Base-by-base conservation (phyloP, 2,888 invertebrate species). In the Hemistola chrysoprasaria region DNA sequence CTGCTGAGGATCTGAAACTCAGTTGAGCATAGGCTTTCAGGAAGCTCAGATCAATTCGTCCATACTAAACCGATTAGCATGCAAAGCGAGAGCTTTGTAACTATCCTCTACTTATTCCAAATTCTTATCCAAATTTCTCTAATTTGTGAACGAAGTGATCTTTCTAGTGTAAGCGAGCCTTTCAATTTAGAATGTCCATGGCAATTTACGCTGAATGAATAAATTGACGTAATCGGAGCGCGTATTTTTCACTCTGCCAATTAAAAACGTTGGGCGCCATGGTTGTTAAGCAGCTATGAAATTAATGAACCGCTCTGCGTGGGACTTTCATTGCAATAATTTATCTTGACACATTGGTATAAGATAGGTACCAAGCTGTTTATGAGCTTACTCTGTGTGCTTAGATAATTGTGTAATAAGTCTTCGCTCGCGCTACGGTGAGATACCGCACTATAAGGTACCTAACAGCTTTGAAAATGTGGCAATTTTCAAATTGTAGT, bases 241-340 rank as follows among this genome's bases (percentile, higher is more conserved):
- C 59, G 62, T 51, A 82, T 86, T 85, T 83, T 85, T 86, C 85
- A 84, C 68, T 65, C 66, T 67, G 76, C 84, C 86, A 86, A 86
- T 86, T 88, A 87, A 81, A 77, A 81, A 76, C 65, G 65, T 63
- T 65, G 63, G 71, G 62, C 59, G 71, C 60, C 56, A 64, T 70
- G 69, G 70, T 71, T 76, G 69, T 64, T 66, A 59, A 67, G 65
- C 65, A 68, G 67, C 73, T 67, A 69, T 64, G 65, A 77, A 76
- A 80, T 78, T 78, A 78, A 82, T 82, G 72, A 70, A 66, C 58
- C 59, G 55, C 51, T 55, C 51, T 58, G 52, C 47, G 41, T 44
- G 53, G 50, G 53, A 57, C 47, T 35, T 40, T 49, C 34, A 44
- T 40, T 36, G 29, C 29, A 40, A 36, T 40, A 40, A 42, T 50